Evolutionary conservation across 2,797 vertebrate genomes (phyloP).

Genomic region (Rhinoraja longicauda): DNA sequence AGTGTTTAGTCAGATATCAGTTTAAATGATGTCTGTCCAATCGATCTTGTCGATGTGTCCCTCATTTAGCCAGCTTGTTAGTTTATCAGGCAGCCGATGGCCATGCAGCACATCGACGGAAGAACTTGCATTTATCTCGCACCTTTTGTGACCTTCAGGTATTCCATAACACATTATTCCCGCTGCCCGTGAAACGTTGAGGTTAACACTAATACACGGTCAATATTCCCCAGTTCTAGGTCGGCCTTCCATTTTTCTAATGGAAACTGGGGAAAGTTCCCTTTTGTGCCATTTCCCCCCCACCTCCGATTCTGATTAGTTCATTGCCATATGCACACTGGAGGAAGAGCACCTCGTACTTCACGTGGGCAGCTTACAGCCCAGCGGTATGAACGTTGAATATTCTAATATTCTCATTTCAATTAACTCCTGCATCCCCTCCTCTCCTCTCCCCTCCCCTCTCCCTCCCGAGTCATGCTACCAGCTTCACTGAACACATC

Average conservation of each 20-base stretch:
- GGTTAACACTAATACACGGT: background rate
- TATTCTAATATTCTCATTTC: too few species aligned
- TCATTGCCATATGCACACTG: too few species aligned
- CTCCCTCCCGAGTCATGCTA: too few species aligned
- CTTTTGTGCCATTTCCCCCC: background rate
- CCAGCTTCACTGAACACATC: too few species aligned
- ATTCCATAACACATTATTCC: background rate
- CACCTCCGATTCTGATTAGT: too few species aligned
- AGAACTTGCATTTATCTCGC: too few species aligned
- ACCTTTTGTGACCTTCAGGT: background rate
- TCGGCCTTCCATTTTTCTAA: background rate
- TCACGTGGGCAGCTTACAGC: background rate
- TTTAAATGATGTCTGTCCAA: background rate
- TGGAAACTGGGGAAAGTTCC: background rate
- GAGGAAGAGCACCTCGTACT: too few species aligned
- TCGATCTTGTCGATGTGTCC: background rate
- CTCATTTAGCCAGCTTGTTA: background rate
- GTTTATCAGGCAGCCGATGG: background rate
- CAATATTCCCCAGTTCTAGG: background rate
- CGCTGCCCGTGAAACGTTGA: background rate
- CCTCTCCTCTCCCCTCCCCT: too few species aligned
- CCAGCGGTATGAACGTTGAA: background rate
- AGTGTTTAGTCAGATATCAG: background rate
- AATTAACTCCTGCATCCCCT: too few species aligned
- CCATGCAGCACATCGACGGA: background rate